Conservation (phyloP, 1,140 invertebrate genomes). For the Zaprionus tsacasi region DNA sequence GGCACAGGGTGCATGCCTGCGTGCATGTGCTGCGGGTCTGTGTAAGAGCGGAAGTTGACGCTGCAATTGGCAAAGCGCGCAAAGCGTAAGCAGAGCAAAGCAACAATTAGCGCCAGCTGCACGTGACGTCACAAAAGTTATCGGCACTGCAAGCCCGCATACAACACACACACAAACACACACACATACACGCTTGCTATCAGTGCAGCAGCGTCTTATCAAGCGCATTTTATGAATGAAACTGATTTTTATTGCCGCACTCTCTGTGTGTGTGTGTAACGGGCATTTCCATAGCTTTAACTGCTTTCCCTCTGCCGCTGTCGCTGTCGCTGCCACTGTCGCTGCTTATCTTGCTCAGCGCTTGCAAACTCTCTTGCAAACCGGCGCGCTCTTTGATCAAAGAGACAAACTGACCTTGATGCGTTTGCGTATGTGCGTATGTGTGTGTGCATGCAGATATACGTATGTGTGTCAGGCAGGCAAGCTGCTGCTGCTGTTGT, state of each 20-base stretch:
- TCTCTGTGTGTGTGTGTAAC: conserved; percentile 24
- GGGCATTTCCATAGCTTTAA: conserved; percentile 50
- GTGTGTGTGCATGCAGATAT: conserved; percentile 10
- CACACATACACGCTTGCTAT: conserved; percentile 1
- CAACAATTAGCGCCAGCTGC: conserved; percentile 70
- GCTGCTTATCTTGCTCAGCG: conserved; percentile 55
- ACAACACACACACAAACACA: conserved; percentile 14
- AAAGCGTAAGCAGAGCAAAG: conserved; percentile 6
- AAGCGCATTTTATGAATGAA: conserved; percentile 72
- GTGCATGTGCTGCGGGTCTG: conserved; percentile 36
- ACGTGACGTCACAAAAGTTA: conserved; percentile 61
- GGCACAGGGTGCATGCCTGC: background rate
- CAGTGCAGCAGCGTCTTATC: conserved; percentile 47
- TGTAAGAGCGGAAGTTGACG: conserved; percentile 50
- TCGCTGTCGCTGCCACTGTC: background rate
- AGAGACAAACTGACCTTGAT: conserved; percentile 63
- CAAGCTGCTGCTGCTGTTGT: conserved; percentile 20
- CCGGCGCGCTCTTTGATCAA: conserved; percentile 63
- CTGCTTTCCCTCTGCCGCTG: conserved; percentile 26
- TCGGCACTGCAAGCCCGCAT: conserved; percentile 36
- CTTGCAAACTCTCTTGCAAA: conserved; percentile 40
- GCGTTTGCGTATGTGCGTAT: conserved; percentile 9
- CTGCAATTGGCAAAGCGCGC: conserved; percentile 19
- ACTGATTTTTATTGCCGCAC: conserved; percentile 53
- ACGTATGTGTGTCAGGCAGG: conserved; percentile 44